Percentiles rank a stretch among this genome's conserved stretches.
Conservation (phyloP, 1,140 invertebrate genomes). For the Hypothenemus hampei region DNA sequence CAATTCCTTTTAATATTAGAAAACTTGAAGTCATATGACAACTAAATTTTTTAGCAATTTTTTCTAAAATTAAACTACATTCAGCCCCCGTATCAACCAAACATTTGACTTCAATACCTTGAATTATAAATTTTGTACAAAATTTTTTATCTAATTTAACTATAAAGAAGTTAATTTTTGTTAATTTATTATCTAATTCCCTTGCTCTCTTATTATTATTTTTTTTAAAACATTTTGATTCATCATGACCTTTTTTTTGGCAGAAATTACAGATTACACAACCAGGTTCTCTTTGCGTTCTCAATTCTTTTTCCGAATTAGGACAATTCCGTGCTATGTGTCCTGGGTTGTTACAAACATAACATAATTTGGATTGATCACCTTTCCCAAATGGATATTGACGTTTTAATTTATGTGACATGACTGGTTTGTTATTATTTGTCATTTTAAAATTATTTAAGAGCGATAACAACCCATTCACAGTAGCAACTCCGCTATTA, state of each 20-base stretch:
- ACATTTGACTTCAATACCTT: background rate
- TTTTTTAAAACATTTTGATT: background rate
- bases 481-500: background rate
- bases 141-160: slow-evolving; percentile 11
- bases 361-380: background rate
- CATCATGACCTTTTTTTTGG: slow-evolving; percentile 4
- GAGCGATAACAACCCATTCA: background rate
- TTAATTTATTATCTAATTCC: background rate
- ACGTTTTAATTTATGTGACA: background rate
- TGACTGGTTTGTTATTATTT: background rate
- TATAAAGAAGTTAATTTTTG: slow-evolving; percentile 6
- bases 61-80: slow-evolving; percentile 5
- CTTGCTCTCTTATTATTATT: background rate
- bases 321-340: background rate
- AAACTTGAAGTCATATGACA: slow-evolving; percentile 1
- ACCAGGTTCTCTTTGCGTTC: background rate
- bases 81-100: slow-evolving; percentile 11
- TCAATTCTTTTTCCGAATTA: background rate
- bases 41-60: slow-evolving; percentile 2
- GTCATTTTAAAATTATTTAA: slow-evolving; percentile 1
- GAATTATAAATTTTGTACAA: background rate
- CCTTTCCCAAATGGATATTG: background rate
- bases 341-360: background rate
- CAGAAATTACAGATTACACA: background rate
- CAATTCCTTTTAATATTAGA: background rate